phyloP scores from a whole-genome alignment of 2,888 invertebrate species.

The Nomada ruficornis region DNA sequence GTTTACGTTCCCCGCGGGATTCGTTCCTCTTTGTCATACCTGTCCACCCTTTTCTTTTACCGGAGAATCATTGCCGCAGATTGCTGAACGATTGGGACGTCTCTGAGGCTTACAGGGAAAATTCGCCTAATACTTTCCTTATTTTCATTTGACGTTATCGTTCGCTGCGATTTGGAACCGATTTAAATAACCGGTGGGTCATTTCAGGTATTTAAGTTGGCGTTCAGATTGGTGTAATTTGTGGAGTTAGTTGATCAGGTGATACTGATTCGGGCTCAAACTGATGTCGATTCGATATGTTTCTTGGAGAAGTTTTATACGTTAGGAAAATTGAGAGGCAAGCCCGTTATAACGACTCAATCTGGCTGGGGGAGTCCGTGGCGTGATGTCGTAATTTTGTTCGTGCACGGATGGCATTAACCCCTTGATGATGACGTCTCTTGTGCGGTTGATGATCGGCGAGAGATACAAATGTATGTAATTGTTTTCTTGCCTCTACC shows the following conservation, averaged over 20 bases:
- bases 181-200: too few relatives aligned
- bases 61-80: neutral
- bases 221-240: too few relatives aligned
- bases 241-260: too few relatives aligned
- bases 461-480: neutral
- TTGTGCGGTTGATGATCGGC: neutral
- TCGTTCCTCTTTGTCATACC: neutral
- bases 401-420: neutral
- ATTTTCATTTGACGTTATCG: too few relatives aligned
- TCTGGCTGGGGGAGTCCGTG: neutral
- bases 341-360: slow-evolving; percentile 45
- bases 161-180: too few relatives aligned
- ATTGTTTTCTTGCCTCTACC: neutral
- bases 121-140: too few relatives aligned
- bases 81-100: neutral
- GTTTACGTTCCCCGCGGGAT: slow-evolving; percentile 32
- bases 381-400: neutral
- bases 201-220: too few relatives aligned
- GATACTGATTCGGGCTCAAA: too few relatives aligned
- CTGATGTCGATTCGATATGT: too few relatives aligned
- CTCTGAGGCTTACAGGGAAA: too few relatives aligned
- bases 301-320: neutral
- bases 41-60: neutral
- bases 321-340: neutral
- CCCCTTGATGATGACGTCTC: neutral